phyloP scores from a whole-genome alignment of 2,888 invertebrate species.

The Mimumesa dahlbomi region DNA sequence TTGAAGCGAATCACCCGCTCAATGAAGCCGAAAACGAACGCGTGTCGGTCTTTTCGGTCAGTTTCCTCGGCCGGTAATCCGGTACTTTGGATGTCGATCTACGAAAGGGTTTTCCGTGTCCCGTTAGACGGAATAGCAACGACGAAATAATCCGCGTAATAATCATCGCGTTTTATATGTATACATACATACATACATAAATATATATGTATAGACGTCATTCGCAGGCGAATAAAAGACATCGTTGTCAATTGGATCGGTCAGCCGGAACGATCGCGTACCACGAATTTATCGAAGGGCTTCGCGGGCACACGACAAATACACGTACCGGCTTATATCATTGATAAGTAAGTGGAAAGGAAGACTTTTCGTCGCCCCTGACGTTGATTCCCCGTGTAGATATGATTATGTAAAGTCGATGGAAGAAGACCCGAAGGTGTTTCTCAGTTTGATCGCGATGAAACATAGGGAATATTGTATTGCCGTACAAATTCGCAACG shows the following conservation, averaged over 20 bases:
- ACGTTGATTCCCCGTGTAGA: neutral
- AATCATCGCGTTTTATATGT: conserved; percentile 7
- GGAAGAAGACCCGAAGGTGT: conserved; percentile 34
- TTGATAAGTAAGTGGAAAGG: neutral
- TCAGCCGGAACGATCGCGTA: conserved; percentile 28
- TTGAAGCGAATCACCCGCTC: conserved; percentile 61
- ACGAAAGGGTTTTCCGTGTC: conserved; percentile 37
- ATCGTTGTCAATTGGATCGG: conserved; percentile 52
- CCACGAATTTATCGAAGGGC: conserved; percentile 31
- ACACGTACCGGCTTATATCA: conserved; percentile 3
- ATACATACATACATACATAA: conserved; percentile 30
- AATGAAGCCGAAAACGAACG: conserved; percentile 55
- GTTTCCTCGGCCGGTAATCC: conserved; percentile 56
- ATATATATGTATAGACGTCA: too few species aligned
- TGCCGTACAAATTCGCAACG: too few species aligned
- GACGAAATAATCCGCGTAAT: conserved; percentile 45
- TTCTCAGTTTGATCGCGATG: conserved; percentile 8
- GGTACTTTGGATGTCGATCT: conserved; percentile 39
- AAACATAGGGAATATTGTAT: neutral
- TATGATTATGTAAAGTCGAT: conserved; percentile 14
- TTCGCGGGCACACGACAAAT: conserved; percentile 25
- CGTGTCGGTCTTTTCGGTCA: conserved; percentile 61
- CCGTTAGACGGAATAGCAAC: conserved; percentile 35
- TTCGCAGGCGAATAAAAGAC: conserved; percentile 20
- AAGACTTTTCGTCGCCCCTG: conserved; percentile 9